A percentile compares a stretch with the other conserved stretches of the same genome.
These are phyloP conservation scores for Solenopsis fugax DNA, from an alignment of 1,140 invertebrate species.

Conservation along the genomic window DNA sequence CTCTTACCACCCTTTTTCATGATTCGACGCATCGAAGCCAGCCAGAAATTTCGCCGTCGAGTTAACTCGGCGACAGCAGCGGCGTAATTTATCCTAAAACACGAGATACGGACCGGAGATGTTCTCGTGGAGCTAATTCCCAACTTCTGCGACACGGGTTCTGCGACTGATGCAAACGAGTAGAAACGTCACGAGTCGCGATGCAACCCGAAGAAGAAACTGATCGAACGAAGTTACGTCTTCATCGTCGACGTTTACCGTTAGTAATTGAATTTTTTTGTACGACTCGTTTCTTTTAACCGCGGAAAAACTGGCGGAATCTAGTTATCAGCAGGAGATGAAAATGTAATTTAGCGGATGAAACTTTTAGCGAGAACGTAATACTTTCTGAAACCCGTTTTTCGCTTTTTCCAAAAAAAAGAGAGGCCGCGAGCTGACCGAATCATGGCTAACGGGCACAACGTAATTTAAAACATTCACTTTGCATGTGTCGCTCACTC, in stretches of 20 bases:
- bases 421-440: neutral
- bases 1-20: neutral
- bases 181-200: too few species aligned
- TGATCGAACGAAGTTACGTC: conserved; percentile 25
- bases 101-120: too few species aligned
- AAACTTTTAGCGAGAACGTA: conserved; percentile 50
- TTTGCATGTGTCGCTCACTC: conserved; percentile 25
- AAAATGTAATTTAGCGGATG: conserved; percentile 54
- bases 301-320: conserved; percentile 37
- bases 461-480: conserved; percentile 57
- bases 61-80: neutral
- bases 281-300: conserved; percentile 40
- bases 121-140: neutral
- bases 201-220: neutral
- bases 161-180: neutral
- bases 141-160: neutral
- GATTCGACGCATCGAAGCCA: conserved; percentile 14
- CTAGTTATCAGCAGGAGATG: conserved; percentile 50
- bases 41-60: neutral
- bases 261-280: conserved; percentile 39
- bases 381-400: conserved; percentile 55
- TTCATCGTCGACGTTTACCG: conserved; percentile 15
- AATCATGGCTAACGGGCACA: conserved; percentile 33
- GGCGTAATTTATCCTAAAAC: conserved; percentile 18
- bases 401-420: conserved; percentile 12